Evolutionary conservation across 2,797 vertebrate genomes (phyloP), one percentile per base, ranked within the genome.

Genomic region (Enteromius anoplus): DNA sequence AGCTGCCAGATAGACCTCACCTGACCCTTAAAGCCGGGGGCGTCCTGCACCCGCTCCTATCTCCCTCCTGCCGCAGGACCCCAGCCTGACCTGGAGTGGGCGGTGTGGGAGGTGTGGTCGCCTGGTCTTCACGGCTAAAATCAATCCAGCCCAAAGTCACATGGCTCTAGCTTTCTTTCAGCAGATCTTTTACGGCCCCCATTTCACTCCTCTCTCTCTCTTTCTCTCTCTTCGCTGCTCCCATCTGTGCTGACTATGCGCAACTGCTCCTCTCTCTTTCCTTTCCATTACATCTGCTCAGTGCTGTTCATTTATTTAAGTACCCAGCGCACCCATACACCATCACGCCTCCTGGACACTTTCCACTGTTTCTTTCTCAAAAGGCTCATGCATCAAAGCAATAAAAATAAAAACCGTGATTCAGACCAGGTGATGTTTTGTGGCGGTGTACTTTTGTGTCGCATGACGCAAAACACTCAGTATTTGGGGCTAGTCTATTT

Each of bases 231-330:
- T 64, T 65, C 12, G 9, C 77, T 62, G 47, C 68, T 84, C 75
- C 85, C 84, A 76, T 79, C 78, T 88, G 81, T 87, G 85, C 87
- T 87, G 86, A 89, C 84, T 85, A 77, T 76, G 85, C 75, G 62
- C 73, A 86, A 82, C 81, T 73, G 69, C 79, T 88, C 26, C 55
- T 83, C 80, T 80, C 79, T 55, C 42, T 77, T 81, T 78, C 81
- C 79, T 78, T 81, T 75, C 77, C 84, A 80, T 86, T 87, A 87
- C 84, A 69, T 86, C 85, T 84, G 87, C 82, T 86, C 85, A 34
- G 55, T 17, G 72, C 76, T 86, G 84, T 77, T 85, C 78, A 65
- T 85, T 85, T 81, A 85, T 79, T 81, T 62, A 77, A 75, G 83
- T 78, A 70, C 70, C 84, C 68, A 70, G 78, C 58, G 26, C 69